phyloP scores from a whole-genome alignment of 2,888 invertebrate species.

The Hydropsyche betteni region DNA sequence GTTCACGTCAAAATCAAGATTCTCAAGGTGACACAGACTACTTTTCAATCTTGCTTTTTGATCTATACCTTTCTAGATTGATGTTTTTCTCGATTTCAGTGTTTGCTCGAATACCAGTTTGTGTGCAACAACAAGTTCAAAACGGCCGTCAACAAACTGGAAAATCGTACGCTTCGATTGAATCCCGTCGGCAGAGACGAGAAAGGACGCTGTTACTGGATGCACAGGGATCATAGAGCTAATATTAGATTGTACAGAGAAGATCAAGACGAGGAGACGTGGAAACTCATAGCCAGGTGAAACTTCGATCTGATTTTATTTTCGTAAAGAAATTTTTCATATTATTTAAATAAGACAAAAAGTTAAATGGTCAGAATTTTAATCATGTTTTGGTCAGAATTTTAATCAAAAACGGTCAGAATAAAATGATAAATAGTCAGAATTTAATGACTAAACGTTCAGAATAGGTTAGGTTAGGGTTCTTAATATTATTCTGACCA shows the following conservation, averaged over 20 bases:
- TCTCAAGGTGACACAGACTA: constrained; percentile 75
- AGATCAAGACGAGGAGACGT: constrained; percentile 95
- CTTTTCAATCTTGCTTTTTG: background rate
- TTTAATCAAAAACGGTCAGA: no score
- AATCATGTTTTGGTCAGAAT: no score
- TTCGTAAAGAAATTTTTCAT: background rate
- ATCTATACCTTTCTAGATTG: constrained; percentile 44
- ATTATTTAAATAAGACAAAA: no score
- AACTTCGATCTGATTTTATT: constrained; percentile 53
- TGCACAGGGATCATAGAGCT: constrained; percentile 86
- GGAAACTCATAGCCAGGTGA: constrained; percentile 90
- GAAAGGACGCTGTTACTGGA: constrained; percentile 93
- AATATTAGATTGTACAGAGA: constrained; percentile 94
- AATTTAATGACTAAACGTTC: no score
- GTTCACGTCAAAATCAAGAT: constrained; percentile 87
- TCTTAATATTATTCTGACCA: no score
- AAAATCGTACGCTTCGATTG: constrained; percentile 82
- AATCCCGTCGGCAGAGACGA: constrained; percentile 93
- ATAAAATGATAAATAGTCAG: no score
- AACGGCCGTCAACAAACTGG: constrained; percentile 80
- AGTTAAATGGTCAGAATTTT: no score
- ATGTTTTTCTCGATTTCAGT: constrained; percentile 64
- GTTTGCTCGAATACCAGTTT: constrained; percentile 92
- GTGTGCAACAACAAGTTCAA: constrained; percentile 94
- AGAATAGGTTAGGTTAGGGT: no score